Percentiles rank a stretch among this genome's conserved stretches.
phyloP scores from a whole-genome alignment of 2,888 invertebrate species.

The Caenorhabditis panamensis region DNA sequence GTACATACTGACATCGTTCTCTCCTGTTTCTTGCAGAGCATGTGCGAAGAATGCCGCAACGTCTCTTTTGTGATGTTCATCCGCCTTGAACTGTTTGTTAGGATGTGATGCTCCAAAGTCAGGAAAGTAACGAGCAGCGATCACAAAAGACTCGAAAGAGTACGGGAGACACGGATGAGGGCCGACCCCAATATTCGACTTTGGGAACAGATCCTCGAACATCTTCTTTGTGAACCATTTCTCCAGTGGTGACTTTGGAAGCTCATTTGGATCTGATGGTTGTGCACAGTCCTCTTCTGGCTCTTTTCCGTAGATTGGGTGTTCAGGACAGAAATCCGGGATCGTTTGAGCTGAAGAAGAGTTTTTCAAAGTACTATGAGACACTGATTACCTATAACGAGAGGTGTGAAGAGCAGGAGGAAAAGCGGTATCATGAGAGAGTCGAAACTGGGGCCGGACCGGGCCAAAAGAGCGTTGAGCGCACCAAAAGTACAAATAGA shows the following conservation, averaged over 20 bases:
- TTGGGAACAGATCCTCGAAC: constrained; percentile 77
- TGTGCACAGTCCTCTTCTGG: constrained; percentile 65
- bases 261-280: constrained; percentile 74
- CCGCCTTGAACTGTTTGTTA: constrained; percentile 70
- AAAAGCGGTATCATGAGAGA: constrained; percentile 43
- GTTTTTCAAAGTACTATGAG: no score
- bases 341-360: constrained; percentile 2
- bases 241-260: constrained; percentile 68
- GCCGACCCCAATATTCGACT: constrained; percentile 78
- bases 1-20: constrained; percentile 75
- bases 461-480: background rate
- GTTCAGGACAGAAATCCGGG: constrained; percentile 66
- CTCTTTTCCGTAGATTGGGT: constrained; percentile 65
- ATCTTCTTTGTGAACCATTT: constrained; percentile 74
- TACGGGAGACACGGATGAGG: constrained; percentile 75
- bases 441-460: constrained; percentile 18
- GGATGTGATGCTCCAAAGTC: constrained; percentile 71
- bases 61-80: constrained; percentile 73
- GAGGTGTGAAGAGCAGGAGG: constrained; percentile 51
- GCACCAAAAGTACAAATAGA: constrained; percentile 41
- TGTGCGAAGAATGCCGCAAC: constrained; percentile 78
- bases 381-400: constrained; percentile 9
- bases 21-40: constrained; percentile 78
- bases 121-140: constrained; percentile 77
- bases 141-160: constrained; percentile 76